Percentiles rank a stretch among this genome's conserved stretches.
phyloP scores from a whole-genome alignment of 1,140 invertebrate genomes.

The Chironomus striatipennis region DNA sequence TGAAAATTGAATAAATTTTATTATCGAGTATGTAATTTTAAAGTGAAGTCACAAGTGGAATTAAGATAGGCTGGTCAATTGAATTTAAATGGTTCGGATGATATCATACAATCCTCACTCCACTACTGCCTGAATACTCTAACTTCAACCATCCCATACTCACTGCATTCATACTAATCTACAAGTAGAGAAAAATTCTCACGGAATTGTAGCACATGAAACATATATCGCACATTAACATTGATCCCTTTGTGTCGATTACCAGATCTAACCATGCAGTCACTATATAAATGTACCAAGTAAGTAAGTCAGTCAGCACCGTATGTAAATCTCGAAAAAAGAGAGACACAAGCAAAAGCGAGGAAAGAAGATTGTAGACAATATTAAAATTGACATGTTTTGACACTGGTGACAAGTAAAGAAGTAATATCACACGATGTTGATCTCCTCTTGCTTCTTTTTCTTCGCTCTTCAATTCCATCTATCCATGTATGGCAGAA shows the following conservation, averaged over 20 bases:
- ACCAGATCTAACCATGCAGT: not conserved
- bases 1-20: no score
- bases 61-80: no score
- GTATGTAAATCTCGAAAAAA: not conserved
- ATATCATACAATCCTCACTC: no score
- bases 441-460: slow-evolving; percentile 3
- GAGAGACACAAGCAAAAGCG: no score
- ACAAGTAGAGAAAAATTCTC: not conserved
- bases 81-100: no score
- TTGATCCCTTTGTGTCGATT: slow-evolving; percentile 7
- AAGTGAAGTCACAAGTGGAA: no score
- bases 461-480: not conserved
- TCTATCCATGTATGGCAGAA: not conserved
- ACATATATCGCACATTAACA: not conserved
- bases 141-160: no score
- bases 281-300: no score
- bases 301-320: not conserved
- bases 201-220: not conserved
- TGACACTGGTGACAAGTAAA: slow-evolving; percentile 19
- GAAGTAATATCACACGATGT: not conserved
- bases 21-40: no score
- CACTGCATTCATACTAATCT: no score
- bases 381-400: slow-evolving; percentile 23
- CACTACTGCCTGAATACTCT: no score
- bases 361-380: not conserved